Evolutionary conservation across 2,797 vertebrate genomes (phyloP).

Genomic region (Sphenopsis melanotis): DNA sequence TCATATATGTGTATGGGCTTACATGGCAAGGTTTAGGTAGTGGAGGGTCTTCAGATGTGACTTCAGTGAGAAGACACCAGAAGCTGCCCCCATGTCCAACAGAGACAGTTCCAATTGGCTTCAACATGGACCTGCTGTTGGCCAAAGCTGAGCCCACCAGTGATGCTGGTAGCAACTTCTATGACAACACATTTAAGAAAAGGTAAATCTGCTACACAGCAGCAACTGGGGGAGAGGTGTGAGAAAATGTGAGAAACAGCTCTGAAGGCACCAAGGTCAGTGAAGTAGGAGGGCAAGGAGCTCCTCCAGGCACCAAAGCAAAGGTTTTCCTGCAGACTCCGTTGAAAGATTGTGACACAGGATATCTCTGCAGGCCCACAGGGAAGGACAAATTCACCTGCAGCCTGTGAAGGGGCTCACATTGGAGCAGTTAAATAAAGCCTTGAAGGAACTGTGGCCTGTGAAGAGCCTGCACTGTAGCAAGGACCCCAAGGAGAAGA

Average conservation of each 20-base stretch:
- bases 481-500: background rate
- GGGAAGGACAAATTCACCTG: background rate
- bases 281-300: accelerated
- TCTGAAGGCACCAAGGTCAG: background rate
- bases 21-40: background rate
- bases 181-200: background rate
- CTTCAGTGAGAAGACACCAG: background rate
- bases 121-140: background rate
- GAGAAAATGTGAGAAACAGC: background rate
- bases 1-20: background rate
- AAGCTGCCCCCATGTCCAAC: background rate
- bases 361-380: accelerated
- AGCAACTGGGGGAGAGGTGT: background rate
- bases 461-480: background rate
- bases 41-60: background rate
- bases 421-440: background rate
- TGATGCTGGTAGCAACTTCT: accelerated
- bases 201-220: background rate
- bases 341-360: background rate
- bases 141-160: background rate
- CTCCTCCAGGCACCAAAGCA: accelerated
- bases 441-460: background rate
- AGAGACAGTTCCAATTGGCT: background rate
- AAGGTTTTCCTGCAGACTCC: background rate
- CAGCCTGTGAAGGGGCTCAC: background rate